Conservation (phyloP, 1,140 invertebrate species). For the Tetragnatha versicolor region DNA sequence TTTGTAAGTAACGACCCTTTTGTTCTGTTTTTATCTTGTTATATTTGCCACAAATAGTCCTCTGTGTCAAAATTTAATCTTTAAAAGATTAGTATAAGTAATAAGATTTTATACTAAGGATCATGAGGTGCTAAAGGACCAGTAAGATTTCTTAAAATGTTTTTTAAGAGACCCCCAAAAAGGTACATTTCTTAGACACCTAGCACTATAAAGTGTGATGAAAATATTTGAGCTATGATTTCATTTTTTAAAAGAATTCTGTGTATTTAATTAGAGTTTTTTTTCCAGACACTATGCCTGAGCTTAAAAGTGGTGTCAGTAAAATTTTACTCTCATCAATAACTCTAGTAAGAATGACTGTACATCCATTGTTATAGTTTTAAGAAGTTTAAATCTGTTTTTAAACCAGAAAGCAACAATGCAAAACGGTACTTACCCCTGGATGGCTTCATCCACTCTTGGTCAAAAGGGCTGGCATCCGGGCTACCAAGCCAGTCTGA, state of each 20-base stretch:
- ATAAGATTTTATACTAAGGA: too few species aligned
- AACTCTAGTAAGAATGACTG: too few species aligned
- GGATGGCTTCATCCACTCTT: constrained; percentile 55
- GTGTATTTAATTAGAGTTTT: neutral
- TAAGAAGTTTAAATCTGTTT: neutral
- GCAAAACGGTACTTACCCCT: constrained; percentile 58
- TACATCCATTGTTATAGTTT: too few species aligned
- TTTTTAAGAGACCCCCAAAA: neutral
- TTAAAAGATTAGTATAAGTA: too few species aligned
- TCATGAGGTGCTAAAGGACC: too few species aligned
- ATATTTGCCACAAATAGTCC: too few species aligned
- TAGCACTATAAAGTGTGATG: too few species aligned
- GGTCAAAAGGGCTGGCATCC: constrained; percentile 56
- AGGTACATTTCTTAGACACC: neutral
- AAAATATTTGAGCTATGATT: too few species aligned
- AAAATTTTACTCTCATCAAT: constrained; percentile 18
- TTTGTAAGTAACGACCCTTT: constrained; percentile 6
- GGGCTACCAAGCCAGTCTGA: constrained; percentile 58
- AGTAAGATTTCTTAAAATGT: neutral
- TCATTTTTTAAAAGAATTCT: too few species aligned
- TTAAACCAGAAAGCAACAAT: constrained; percentile 36
- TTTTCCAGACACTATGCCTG: constrained; percentile 39
- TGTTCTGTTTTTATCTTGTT: too few species aligned
- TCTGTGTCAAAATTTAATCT: too few species aligned
- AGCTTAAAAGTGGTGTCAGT: constrained; percentile 51